phyloP scores from a whole-genome alignment of 2,797 vertebrate genomes.

The Rhinoraja longicauda region DNA sequence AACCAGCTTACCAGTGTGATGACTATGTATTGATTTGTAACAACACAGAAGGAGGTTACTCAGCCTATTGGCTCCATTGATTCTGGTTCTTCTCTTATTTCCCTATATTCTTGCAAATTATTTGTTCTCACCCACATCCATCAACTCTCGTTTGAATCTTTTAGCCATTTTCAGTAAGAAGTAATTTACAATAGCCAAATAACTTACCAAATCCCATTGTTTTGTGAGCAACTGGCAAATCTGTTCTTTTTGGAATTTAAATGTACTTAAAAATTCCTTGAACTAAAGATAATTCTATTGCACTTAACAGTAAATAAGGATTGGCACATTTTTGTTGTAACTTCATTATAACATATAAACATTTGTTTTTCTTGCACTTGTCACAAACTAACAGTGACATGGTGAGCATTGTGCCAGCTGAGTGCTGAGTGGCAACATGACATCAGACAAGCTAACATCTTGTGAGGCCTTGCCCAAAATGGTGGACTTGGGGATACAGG shows the following conservation, averaged over 20 bases:
- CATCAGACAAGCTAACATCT: not conserved
- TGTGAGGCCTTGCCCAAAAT: not conserved
- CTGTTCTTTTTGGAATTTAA: not conserved
- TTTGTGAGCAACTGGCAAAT: not conserved
- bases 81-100: not conserved
- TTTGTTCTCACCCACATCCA: no score
- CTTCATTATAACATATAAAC: not conserved
- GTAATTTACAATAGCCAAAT: no score
- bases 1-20: not conserved
- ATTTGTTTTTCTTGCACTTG: not conserved
- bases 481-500: slow-evolving; percentile 28
- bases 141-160: no score
- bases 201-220: not conserved
- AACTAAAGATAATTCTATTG: not conserved
- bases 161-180: no score
- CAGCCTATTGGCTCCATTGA: not conserved
- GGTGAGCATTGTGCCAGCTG: slow-evolving; percentile 13
- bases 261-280: not conserved
- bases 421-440: not conserved
- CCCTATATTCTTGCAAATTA: not conserved
- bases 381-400: slow-evolving; percentile 33
- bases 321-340: not conserved
- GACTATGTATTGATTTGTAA: not conserved
- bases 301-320: not conserved
- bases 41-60: not conserved